A percentile compares a stretch with the other conserved stretches of the same genome.
These are phyloP conservation scores for Thunnus albacares DNA, from an alignment of 2,797 vertebrate species.

Conservation along the genomic window DNA sequence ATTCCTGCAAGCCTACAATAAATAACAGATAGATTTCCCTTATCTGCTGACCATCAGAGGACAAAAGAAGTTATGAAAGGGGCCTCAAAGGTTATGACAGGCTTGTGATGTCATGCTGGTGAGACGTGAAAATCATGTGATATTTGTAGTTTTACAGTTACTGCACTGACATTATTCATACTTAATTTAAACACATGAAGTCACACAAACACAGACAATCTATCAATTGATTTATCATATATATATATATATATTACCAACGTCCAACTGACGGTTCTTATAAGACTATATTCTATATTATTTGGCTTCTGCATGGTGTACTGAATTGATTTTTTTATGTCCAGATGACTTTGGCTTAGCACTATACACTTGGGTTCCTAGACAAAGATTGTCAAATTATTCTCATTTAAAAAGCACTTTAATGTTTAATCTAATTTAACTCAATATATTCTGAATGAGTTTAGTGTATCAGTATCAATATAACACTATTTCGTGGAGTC, in stretches of 20 bases:
- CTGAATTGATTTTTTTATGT: too few species aligned
- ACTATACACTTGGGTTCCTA: too few species aligned
- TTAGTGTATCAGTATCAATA: neutral
- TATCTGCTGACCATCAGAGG: neutral
- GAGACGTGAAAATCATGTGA: conserved; percentile 32
- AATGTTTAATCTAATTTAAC: too few species aligned
- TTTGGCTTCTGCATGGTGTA: too few species aligned
- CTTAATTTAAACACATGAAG: neutral
- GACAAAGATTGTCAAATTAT: too few species aligned
- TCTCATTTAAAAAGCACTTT: too few species aligned
- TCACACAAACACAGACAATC: neutral
- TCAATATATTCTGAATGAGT: neutral
- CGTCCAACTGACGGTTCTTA: neutral
- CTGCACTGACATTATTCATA: neutral
- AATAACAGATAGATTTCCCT: neutral
- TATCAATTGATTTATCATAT: too few species aligned
- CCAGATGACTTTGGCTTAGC: too few species aligned
- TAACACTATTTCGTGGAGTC: neutral
- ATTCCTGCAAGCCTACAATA: neutral
- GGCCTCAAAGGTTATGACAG: conserved; percentile 1
- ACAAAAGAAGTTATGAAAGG: neutral
- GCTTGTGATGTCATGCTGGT: neutral
- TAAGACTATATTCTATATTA: neutral
- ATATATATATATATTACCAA: too few species aligned
- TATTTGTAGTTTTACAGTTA: conserved; percentile 24